Base-by-base conservation (phyloP, 2,888 invertebrate genomes). In the Xestia sexstrigata region DNA sequence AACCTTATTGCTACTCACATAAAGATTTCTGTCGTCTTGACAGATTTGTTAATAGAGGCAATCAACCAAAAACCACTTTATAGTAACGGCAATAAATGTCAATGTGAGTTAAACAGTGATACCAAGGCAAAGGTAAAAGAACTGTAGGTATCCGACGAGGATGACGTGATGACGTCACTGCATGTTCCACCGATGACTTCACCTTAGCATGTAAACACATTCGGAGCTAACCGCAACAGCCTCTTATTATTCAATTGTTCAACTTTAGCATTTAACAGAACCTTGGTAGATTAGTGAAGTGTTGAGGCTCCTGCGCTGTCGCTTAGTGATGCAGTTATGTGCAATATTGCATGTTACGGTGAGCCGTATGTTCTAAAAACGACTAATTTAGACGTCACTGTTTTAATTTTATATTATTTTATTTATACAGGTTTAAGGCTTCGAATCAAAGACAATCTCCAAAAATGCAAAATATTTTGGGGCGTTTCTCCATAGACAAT, bases 251-350 rank as follows among this genome's bases (percentile, higher is more conserved):
- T 70, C 70, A 74, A 70, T 84, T 76, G 74, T 69, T 92, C 89
- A 93, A 93, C 93, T 92, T 92, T 92, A 91, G 68, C 92, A 92
- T 93, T 91, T 88, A 73, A 78, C 60, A 74, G 39, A 89, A 76
- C 92, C 92, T 93, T 92, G 91, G 78, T 83, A 87, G 83, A 87
- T 90, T 84, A 79, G 84, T 85, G 86, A 87, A 60, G 70, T 82
- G 65, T 81, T 81, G 82, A 90, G 85, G 85, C 88, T 83, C 87
- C 78, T 86, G 88, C 87, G 87, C 87, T 83, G 76, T 74, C 63
- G 55, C 26, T 69, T 63, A 42, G 65, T 66, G 35, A 55, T 78
- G 83, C 68, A 66, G 52, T 23, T 30, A n/a, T 74, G 47, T 65
- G 55, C 74, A 55, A 81, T 47, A 74, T 39, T 63, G 13, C 47